Evolutionary conservation across 2,888 invertebrate species (phyloP).

Genomic region (Diarsia mendica): DNA sequence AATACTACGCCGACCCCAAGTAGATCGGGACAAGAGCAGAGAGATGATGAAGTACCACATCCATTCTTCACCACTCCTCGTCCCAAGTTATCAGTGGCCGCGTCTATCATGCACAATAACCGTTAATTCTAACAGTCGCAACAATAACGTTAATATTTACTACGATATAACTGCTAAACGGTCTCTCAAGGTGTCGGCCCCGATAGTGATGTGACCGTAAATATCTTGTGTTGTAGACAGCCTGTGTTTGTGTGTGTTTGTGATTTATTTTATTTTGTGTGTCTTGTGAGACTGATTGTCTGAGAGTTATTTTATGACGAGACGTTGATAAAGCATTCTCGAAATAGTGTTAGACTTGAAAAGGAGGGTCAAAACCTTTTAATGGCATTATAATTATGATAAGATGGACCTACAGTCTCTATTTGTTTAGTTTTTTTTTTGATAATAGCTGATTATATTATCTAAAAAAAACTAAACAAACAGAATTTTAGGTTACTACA

Average conservation of each 20-base stretch:
- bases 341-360: neutral
- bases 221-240: constrained; percentile 43
- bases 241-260: constrained; percentile 8
- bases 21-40: too few species aligned
- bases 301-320: constrained; percentile 28
- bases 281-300: constrained; percentile 24
- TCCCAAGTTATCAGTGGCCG: constrained; percentile 65
- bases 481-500: too few species aligned
- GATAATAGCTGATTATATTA: neutral
- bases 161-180: constrained; percentile 78
- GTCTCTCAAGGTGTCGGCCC: constrained; percentile 81
- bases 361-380: neutral
- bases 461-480: neutral
- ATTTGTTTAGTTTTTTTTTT: too few species aligned
- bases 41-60: constrained; percentile 48
- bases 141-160: constrained; percentile 86
- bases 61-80: constrained; percentile 31
- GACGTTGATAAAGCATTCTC: constrained; percentile 3
- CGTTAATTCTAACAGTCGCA: constrained; percentile 82
- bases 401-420: too few species aligned
- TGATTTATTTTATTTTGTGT: constrained; percentile 37
- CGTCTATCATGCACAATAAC: constrained; percentile 80
- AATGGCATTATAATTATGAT: neutral
- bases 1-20: too few species aligned
- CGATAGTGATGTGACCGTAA: constrained; percentile 54